Evolutionary conservation across 2,888 invertebrate species (phyloP).

Genomic region (Drosophila barbarae): DNA sequence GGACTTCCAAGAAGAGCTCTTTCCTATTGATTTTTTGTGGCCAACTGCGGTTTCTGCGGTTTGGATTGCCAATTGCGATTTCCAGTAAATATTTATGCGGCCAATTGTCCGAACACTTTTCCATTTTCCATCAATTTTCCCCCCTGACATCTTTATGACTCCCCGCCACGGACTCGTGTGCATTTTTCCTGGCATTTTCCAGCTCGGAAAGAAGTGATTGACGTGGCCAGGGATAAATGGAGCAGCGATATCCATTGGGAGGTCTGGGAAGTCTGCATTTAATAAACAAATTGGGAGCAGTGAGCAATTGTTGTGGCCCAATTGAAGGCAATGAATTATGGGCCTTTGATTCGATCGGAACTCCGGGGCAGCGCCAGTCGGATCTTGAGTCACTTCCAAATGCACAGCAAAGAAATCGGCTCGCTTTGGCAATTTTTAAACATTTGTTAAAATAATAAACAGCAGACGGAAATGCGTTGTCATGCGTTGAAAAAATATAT

Average conservation of each 20-base stretch:
- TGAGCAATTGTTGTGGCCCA: conserved; percentile 58
- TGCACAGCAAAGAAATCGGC: conserved; percentile 3
- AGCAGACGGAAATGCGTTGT: background rate
- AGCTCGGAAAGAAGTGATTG: conserved; percentile 44
- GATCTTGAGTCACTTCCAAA: conserved; percentile 24
- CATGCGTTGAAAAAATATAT: background rate
- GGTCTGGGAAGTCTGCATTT: conserved; percentile 36
- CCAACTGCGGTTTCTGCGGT: conserved; percentile 11
- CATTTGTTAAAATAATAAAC: background rate
- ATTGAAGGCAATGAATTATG: conserved; percentile 35
- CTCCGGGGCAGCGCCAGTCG: conserved; percentile 8
- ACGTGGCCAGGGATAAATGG: conserved; percentile 49
- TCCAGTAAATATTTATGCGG: conserved; percentile 39
- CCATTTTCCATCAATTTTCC: conserved; percentile 1
- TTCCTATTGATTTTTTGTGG: conserved; percentile 29
- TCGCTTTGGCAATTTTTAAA: background rate
- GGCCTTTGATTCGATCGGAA: conserved; percentile 34
- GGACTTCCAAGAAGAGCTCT: conserved; percentile 19
- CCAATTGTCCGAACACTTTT: conserved; percentile 19
- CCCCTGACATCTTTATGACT: conserved; percentile 31
- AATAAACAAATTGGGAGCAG: conserved; percentile 64
- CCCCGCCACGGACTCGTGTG: background rate
- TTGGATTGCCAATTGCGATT: conserved; percentile 15
- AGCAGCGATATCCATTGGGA: conserved; percentile 36
- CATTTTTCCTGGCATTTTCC: conserved; percentile 23